A percentile compares a stretch with the other conserved stretches of the same genome.
Conservation (phyloP, 2,113 vertebrate genomes). For the Rhombomys opimus region DNA sequence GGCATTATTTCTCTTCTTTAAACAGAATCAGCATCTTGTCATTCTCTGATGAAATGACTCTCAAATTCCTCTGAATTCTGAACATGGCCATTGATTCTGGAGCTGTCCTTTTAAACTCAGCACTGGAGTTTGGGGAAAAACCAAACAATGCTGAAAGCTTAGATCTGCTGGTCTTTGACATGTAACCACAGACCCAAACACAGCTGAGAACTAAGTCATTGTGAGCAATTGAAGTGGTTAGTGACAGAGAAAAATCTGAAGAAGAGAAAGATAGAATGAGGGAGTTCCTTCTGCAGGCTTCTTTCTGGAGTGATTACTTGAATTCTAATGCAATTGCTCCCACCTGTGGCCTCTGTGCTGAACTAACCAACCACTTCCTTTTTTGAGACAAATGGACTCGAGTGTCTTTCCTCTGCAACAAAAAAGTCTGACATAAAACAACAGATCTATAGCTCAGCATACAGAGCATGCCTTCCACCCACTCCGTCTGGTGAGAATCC, state of each 20-base stretch:
- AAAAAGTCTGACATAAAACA: background rate
- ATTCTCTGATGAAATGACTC: background rate
- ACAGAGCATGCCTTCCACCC: background rate
- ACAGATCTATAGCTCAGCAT: background rate
- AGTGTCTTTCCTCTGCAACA: background rate
- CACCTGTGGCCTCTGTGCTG: background rate
- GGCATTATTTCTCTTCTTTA: background rate
- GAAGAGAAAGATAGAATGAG: background rate
- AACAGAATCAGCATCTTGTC: background rate
- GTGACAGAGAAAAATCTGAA: background rate
- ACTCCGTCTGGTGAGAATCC: background rate
- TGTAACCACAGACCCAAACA: background rate
- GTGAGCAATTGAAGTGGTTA: background rate
- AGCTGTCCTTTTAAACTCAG: background rate
- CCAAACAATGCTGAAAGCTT: background rate
- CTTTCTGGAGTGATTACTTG: background rate
- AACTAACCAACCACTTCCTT: background rate
- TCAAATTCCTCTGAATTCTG: slow-evolving; percentile 4
- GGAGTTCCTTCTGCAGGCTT: background rate
- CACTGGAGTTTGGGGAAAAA: background rate
- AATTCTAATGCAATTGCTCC: background rate
- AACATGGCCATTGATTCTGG: background rate
- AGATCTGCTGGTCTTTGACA: background rate
- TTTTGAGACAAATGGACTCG: background rate
- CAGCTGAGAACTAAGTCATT: background rate